Evolutionary conservation across 2,113 vertebrate genomes (phyloP).

Genomic region (Ia io): DNA sequence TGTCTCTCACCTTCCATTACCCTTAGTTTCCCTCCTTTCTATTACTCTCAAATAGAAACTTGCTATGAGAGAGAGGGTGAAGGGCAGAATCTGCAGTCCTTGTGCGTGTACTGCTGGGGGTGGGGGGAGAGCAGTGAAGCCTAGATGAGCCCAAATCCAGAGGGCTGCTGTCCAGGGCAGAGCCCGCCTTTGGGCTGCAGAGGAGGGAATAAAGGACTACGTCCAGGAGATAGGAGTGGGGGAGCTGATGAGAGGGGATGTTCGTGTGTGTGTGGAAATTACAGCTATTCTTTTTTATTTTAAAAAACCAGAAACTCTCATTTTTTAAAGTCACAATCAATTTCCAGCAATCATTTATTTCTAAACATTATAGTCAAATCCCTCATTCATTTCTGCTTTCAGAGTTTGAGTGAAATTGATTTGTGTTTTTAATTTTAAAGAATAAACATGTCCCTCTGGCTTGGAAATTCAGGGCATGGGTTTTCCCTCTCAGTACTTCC

Average conservation of each 20-base stretch:
- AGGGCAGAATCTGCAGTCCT: no score
- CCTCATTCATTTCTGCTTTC: slow-evolving; percentile 65
- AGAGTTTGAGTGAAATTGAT: slow-evolving; percentile 79
- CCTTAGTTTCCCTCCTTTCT: not conserved
- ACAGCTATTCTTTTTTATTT: slow-evolving; percentile 12
- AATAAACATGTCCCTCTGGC: not conserved
- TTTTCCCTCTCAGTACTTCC: not conserved
- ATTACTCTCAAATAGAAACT: not conserved
- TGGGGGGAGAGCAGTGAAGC: no score
- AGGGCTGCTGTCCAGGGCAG: not conserved
- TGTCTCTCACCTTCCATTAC: not conserved
- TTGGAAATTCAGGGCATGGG: not conserved
- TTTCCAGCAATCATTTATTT: slow-evolving; percentile 69
- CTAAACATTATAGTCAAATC: slow-evolving; percentile 43
- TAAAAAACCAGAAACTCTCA: not conserved
- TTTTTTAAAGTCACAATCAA: slow-evolving; percentile 71
- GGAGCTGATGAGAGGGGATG: not conserved
- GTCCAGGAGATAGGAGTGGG: not conserved
- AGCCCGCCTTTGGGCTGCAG: not conserved
- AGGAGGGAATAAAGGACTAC: accelerated
- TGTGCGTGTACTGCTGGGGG: no score
- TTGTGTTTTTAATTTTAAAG: slow-evolving; percentile 69
- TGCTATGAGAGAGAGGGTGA: no score
- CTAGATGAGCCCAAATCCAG: not conserved
- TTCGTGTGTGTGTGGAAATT: not conserved